Base-by-base conservation (phyloP, 2,797 vertebrate genomes). In the Tinamus major region DNA sequence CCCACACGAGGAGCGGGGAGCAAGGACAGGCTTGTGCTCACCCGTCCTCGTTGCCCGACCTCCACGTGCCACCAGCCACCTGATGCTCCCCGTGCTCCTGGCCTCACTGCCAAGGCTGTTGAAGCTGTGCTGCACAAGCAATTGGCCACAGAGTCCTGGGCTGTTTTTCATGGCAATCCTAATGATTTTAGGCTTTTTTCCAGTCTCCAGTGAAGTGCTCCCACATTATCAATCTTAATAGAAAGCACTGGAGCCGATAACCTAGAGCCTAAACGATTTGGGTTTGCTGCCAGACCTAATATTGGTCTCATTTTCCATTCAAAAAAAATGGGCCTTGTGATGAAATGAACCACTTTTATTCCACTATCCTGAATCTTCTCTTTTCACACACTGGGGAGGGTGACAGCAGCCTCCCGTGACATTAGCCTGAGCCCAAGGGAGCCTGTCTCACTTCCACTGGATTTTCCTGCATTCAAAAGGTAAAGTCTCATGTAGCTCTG, bases 191-290 rank as follows among this genome's bases (percentile, higher is more conserved):
- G 83, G 35, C 18, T 92, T 70, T 87, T 56, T 74, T 67, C 74
- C 64, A 80, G 71, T 81, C 62, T 79, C 69, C 26, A 12, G 12
- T 75, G 41, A 91, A 63, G 20, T 23, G 20, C n/a, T 90, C 41
- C 55, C 23, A 16, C 1, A 4, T 61, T 76, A 94, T 94, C 75
- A 72, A 79, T 95, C 82, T 94, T 95, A 74, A 91, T 78, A 95
- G 93, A 51, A 94, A 93, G 48, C 46, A 76, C 17, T 68, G 62
- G 14, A 41, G 46, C 78, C 79, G 72, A 82, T 94, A 96, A 93
- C 31, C 67, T 80, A 94, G 79, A 85, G 87, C 24, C 9, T 84
- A 59, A 95, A 48, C 10, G 6, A 79, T 65, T 94, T 56, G 89
- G 41, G 76, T 92, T 51, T 85, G 48, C n/a, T 85, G 83, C 23